phyloP scores from a whole-genome alignment of 2,797 vertebrate genomes.

The Scarus forsteni region DNA sequence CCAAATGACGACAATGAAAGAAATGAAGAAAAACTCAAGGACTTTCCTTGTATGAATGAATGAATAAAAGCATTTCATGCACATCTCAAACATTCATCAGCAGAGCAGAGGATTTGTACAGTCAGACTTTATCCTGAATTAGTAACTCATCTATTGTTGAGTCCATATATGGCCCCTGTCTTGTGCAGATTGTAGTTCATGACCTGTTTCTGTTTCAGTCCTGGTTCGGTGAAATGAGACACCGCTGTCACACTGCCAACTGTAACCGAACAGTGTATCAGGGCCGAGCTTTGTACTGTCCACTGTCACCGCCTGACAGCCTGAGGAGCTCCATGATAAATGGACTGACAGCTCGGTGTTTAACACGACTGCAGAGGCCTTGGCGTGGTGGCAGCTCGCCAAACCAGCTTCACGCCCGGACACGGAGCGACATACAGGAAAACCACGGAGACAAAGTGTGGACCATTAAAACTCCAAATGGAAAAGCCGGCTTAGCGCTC shows the following conservation, averaged over 20 bases:
- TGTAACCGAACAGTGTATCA: conserved; percentile 5
- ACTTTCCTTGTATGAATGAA: too few relatives aligned
- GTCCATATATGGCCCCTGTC: conserved; percentile 1
- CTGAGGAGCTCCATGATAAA: conserved; percentile 34
- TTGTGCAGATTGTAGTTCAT: not conserved
- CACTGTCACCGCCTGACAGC: conserved; percentile 30
- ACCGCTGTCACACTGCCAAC: conserved; percentile 28
- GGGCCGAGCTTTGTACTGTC: conserved; percentile 23
- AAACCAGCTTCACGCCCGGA: fast-evolving
- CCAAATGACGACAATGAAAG: too few relatives aligned
- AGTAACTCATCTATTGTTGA: not conserved
- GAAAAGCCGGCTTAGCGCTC: not conserved
- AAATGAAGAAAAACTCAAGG: too few relatives aligned
- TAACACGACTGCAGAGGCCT: conserved; percentile 18
- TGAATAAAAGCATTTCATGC: too few relatives aligned
- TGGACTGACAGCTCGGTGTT: conserved; percentile 30
- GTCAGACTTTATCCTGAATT: not conserved
- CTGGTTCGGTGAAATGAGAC: conserved; percentile 13
- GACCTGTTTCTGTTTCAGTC: conserved; percentile 42
- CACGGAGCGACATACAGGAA: not conserved
- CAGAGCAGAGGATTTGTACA: not conserved
- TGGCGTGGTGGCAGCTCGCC: not conserved
- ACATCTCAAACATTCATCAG: not conserved
- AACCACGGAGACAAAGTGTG: not conserved
- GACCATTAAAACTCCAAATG: conserved; percentile 7